phyloP scores from a whole-genome alignment of 2,888 invertebrate genomes.

The Lomographa bimaculata region DNA sequence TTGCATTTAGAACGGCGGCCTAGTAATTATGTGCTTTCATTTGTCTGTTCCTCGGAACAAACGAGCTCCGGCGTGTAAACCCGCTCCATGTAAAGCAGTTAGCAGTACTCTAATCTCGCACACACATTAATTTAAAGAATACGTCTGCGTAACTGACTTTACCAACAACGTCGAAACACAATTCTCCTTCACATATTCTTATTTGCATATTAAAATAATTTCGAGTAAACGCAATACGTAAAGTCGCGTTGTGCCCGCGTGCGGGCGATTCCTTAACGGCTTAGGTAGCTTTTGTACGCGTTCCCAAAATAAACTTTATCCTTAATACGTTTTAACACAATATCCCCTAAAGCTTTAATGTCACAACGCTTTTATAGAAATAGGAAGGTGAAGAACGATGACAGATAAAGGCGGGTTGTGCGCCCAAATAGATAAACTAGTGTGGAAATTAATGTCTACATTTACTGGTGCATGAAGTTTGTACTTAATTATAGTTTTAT shows the following conservation, averaged over 20 bases:
- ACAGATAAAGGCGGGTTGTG: constrained; percentile 82
- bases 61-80: constrained; percentile 71
- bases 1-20: constrained; percentile 81
- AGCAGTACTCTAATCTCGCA: constrained; percentile 81
- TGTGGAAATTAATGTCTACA: constrained; percentile 84
- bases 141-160: constrained; percentile 78
- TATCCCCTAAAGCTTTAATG: constrained; percentile 40
- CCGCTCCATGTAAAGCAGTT: constrained; percentile 80
- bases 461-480: constrained; percentile 84
- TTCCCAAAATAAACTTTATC: constrained; percentile 56
- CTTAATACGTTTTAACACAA: constrained; percentile 43
- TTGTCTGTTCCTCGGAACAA: constrained; percentile 79
- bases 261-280: constrained; percentile 46
- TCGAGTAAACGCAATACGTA: constrained; percentile 81
- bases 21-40: constrained; percentile 83
- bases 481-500: constrained; percentile 82
- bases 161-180: constrained; percentile 77
- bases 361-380: constrained; percentile 59
- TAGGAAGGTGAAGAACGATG: constrained; percentile 67
- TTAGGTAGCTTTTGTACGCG: constrained; percentile 43
- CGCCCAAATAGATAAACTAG: constrained; percentile 83
- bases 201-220: constrained; percentile 84
- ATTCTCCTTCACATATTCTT: constrained; percentile 82
- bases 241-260: constrained; percentile 66
- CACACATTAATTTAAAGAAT: constrained; percentile 82